Conservation (phyloP, 2,113 vertebrate genomes). For the Silurus meridionalis region DNA sequence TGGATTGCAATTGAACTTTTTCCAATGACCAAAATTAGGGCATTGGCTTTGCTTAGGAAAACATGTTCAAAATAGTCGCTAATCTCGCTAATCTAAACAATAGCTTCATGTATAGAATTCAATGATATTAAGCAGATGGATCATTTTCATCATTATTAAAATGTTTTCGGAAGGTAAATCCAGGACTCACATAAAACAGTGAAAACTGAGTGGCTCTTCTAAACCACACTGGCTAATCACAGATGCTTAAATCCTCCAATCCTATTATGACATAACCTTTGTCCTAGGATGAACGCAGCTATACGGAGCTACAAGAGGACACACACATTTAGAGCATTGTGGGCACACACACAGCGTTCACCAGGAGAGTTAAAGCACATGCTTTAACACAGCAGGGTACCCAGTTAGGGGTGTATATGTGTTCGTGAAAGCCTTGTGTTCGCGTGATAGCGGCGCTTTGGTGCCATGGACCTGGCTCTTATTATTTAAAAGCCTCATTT, state of each 20-base stretch:
- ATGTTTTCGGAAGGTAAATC: not conserved
- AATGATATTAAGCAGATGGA: not conserved
- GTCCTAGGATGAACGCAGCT: conserved; percentile 23
- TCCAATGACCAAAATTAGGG: not conserved
- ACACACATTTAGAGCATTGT: not conserved
- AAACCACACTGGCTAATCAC: conserved; percentile 60
- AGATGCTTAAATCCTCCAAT: conserved; percentile 64
- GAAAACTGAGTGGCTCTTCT: conserved; percentile 41
- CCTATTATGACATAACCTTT: conserved; percentile 65
- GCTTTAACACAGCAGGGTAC: not conserved
- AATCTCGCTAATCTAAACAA: not conserved
- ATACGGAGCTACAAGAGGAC: not conserved
- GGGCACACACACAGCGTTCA: not conserved
- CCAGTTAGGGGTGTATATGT: not conserved
- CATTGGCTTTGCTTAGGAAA: not conserved
- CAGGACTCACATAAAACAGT: not conserved
- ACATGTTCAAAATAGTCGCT: not conserved
- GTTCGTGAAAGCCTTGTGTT: not conserved
- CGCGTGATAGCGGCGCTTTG: too few species aligned
- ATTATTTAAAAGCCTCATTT: not conserved
- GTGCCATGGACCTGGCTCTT: not conserved
- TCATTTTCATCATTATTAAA: not conserved
- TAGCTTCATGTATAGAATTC: not conserved
- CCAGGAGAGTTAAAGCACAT: not conserved
- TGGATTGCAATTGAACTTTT: not conserved